phyloP scores from a whole-genome alignment of 2,888 invertebrate species.

The Chamaedrilus cognettii region DNA sequence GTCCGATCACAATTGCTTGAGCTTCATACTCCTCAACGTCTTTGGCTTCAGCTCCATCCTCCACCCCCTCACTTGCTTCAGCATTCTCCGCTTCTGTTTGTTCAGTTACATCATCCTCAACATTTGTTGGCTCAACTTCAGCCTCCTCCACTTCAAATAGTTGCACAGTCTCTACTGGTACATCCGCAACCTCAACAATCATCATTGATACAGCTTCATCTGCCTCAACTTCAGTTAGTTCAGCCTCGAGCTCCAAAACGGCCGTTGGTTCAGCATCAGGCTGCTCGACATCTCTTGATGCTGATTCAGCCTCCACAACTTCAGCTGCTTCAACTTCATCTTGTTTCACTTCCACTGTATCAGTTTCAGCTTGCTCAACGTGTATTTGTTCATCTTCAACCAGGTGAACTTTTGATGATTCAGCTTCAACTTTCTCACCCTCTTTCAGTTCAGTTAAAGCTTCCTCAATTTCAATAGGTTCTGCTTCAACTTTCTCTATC shows the following conservation, averaged over 20 bases:
- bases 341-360: too few species aligned
- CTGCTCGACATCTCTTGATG: too few species aligned
- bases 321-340: too few species aligned
- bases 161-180: neutral
- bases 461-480: too few species aligned
- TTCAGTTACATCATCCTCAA: neutral
- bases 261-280: neutral
- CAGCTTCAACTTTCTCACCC: too few species aligned
- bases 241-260: neutral
- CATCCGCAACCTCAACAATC: neutral
- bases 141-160: neutral
- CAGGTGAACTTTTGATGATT: too few species aligned
- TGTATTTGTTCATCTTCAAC: too few species aligned
- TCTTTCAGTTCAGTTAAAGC: too few species aligned
- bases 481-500: constrained; percentile 28
- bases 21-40: neutral
- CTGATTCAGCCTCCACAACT: too few species aligned
- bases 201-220: neutral
- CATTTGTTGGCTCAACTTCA: neutral
- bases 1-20: neutral
- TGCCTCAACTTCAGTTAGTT: constrained; percentile 3
- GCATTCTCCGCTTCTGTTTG: constrained; percentile 1
- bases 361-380: too few species aligned
- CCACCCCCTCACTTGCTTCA: neutral
- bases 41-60: constrained; percentile 5